A percentile compares a stretch with the other conserved stretches of the same genome.
Evolutionary conservation across 2,113 vertebrate species (phyloP).

Genomic region (Ammospiza nelsoni): DNA sequence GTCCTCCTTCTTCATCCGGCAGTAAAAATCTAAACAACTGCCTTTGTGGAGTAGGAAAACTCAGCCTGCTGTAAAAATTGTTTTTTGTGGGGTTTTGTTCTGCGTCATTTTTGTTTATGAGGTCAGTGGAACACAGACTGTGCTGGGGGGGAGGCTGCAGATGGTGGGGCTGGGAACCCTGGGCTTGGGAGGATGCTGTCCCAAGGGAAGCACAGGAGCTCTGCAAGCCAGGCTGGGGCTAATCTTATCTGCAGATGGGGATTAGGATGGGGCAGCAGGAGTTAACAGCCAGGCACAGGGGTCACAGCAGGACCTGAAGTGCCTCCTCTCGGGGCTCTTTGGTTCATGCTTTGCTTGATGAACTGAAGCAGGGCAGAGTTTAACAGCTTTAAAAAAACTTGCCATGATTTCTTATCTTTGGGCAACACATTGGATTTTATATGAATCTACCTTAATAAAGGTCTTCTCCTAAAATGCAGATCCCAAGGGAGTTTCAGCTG

Average conservation of each 20-base stretch:
- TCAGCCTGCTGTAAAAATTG: neutral
- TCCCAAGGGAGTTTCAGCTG: neutral
- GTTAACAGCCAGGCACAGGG: slow-evolving; percentile 35
- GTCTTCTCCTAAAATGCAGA: neutral
- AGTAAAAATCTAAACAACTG: neutral
- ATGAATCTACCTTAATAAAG: neutral
- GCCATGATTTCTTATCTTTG: neutral
- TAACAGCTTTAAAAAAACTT: neutral
- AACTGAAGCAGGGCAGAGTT: slow-evolving; percentile 50
- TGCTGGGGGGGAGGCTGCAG: neutral
- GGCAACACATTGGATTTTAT: neutral
- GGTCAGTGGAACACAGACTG: neutral
- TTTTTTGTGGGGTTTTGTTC: neutral
- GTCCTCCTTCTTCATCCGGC: neutral
- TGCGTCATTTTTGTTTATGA: neutral
- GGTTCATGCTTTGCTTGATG: neutral
- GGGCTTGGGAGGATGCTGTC: neutral
- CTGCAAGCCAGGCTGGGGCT: neutral
- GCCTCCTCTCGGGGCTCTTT: neutral
- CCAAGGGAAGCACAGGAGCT: neutral
- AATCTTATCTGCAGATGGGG: neutral
- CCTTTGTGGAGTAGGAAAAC: neutral
- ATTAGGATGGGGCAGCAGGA: neutral
- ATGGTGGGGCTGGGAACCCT: neutral
- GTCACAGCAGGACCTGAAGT: slow-evolving; percentile 29